These are phyloP conservation scores for Scleropages formosus DNA, from an alignment of 2,797 vertebrate species.

Conservation along the genomic window DNA sequence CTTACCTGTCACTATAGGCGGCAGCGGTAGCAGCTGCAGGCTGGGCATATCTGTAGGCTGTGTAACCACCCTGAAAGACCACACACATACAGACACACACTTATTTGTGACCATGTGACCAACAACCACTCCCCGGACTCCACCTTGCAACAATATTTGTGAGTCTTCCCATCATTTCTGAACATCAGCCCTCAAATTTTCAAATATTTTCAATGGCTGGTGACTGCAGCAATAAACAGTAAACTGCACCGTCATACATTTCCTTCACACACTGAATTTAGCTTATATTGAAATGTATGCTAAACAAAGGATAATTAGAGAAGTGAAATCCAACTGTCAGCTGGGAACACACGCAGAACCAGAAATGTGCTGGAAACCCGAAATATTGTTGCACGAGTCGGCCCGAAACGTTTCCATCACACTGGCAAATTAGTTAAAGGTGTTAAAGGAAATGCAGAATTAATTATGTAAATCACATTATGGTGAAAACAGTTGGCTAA, in stretches of 20 bases:
- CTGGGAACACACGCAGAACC: neutral
- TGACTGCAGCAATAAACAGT: too few relatives aligned
- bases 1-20: conserved; percentile 99
- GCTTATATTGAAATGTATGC: too few relatives aligned
- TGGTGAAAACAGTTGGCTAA: conserved; percentile 60
- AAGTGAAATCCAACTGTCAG: conserved; percentile 1
- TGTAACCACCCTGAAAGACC: conserved; percentile 83
- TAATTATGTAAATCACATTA: conserved; percentile 60
- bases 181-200: neutral
- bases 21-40: conserved; percentile 91
- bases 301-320: too few relatives aligned
- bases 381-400: conserved; percentile 8
- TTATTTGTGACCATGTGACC: neutral
- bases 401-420: conserved; percentile 31
- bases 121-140: neutral
- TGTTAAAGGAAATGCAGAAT: conserved; percentile 46
- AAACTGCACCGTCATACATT: too few relatives aligned
- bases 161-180: neutral
- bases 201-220: too few relatives aligned
- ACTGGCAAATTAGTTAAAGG: conserved; percentile 45
- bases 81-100: conserved; percentile 33
- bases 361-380: neutral
- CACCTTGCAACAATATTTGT: neutral
- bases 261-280: too few relatives aligned
- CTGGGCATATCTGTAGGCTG: conserved; percentile 95